Evolutionary conservation across 2,113 vertebrate genomes (phyloP).

Genomic region (Prinia subflava): DNA sequence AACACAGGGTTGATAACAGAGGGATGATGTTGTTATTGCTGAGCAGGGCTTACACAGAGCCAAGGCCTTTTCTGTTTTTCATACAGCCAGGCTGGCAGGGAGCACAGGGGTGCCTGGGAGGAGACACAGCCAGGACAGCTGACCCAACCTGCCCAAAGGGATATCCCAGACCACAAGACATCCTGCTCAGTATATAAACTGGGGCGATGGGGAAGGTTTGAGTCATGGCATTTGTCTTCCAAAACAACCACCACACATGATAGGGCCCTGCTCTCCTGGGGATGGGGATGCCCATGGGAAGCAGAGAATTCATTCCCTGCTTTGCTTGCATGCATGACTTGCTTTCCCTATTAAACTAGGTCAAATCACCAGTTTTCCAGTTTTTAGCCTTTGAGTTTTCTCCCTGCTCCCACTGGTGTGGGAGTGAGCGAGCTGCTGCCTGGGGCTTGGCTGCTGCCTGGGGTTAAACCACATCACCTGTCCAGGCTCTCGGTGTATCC

Average conservation of each 20-base stretch:
- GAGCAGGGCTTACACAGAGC: background rate
- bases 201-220: too few relatives aligned
- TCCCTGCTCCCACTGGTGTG: background rate
- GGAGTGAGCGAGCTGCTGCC: background rate
- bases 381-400: background rate
- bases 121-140: background rate
- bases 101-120: accelerated
- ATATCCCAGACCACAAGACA: accelerated
- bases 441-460: background rate
- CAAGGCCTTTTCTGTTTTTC: background rate
- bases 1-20: accelerated
- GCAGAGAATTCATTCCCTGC: background rate
- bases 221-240: background rate
- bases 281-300: background rate
- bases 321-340: background rate
- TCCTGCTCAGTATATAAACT: accelerated
- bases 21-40: background rate
- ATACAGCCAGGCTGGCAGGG: accelerated
- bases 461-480: background rate
- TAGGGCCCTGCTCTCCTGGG: background rate
- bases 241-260: too few relatives aligned
- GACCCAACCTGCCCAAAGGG: background rate
- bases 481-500: background rate
- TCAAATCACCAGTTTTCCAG: background rate
- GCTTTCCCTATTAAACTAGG: background rate